A percentile compares a stretch with the other conserved stretches of the same genome.
Evolutionary conservation across 2,797 vertebrate species (phyloP).

Genomic region (Lepus townsendii): DNA sequence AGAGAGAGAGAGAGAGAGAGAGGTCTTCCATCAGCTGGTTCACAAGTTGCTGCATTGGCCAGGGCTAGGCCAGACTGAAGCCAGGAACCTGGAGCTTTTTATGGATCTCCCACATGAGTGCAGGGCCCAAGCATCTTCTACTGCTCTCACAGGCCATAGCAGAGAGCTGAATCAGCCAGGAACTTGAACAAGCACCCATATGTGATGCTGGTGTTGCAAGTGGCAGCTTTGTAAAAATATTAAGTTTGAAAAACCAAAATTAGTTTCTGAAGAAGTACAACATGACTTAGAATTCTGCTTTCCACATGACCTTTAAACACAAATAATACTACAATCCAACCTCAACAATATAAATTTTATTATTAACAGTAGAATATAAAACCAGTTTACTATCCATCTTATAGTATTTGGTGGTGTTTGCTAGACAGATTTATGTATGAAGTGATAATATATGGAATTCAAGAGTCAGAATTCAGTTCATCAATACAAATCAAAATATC

Average conservation of each 20-base stretch:
- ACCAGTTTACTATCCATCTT: not conserved
- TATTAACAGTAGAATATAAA: not conserved
- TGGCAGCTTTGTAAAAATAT: not conserved
- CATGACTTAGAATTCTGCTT: not conserved
- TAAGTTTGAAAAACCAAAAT: slow-evolving; percentile 24
- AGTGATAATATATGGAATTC: not conserved
- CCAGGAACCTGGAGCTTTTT: no score
- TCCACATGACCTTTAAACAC: not conserved
- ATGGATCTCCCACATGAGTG: no score
- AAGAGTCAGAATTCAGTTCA: not conserved
- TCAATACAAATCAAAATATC: not conserved
- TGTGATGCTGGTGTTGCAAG: no score
- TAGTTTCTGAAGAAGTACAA: not conserved
- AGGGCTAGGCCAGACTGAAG: no score
- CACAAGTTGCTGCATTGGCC: no score
- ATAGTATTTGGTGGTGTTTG: not conserved
- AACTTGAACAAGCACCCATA: no score
- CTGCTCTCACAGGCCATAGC: no score
- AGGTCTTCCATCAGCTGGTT: no score
- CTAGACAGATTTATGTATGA: no score
- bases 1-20: no score
- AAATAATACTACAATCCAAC: not conserved
- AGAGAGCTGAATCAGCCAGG: no score
- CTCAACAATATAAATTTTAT: not conserved
- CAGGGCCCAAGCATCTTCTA: no score